Evolutionary conservation across 2,113 vertebrate genomes (phyloP), one percentile per base, ranked within the genome.

Genomic region (Gymnocephalus cernua): DNA sequence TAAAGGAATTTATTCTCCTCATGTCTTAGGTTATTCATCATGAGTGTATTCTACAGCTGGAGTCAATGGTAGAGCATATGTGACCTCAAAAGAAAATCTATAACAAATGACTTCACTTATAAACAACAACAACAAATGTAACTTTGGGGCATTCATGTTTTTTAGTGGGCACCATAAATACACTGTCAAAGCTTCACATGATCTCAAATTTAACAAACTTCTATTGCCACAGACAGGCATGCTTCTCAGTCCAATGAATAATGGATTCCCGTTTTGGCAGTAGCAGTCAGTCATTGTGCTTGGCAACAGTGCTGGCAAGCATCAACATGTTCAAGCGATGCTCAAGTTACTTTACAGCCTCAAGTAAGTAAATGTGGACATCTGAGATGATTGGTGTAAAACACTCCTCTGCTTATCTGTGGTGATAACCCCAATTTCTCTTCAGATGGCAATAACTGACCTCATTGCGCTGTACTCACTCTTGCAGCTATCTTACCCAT

Each of bases 311-410:
- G 41, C 59, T 67, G 80, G 65, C 85, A 77, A 78, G 63, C 27
- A 11, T 59, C 57, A 45, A 64, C 67, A 56, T 32, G 66, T 79
- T 76, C 50, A 66, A 66, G 69, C 2, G 23, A 63, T 16, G 63
- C 77, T 84, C 77, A 83, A 74, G 77, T 85, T 79, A 87, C 86
- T 79, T 71, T 70, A 14, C 66, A 79, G 77, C 74, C 72, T 53
- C 2, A 13, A 85, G 77, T 74, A 15, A 70, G 74, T 86, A 66
- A 72, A 89, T 65, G 63, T 54, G 73, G 73, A 59, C 59, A 25
- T 82, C 14, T 21, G 44, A 71, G 68, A 74, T 41, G 74, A 82
- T 76, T 69, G 64, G 65, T 63, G 64, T 82, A 81, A 72, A 65
- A 74, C 32, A 32, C 50, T 66, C 65, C 68, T 64, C 61, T 44